phyloP scores from a whole-genome alignment of 2,888 invertebrate species.

The Phaedon cochleariae region DNA sequence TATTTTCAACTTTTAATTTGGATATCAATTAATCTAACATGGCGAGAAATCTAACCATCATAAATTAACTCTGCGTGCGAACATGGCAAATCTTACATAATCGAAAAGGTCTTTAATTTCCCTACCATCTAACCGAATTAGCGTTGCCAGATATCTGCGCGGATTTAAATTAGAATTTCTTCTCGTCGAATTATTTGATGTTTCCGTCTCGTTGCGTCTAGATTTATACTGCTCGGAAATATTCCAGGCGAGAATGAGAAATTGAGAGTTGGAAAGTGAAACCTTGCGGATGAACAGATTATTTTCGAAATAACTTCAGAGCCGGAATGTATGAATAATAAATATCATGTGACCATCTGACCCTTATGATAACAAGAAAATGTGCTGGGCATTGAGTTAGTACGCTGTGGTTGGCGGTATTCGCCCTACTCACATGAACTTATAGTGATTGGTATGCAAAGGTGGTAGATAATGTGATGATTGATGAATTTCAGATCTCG shows the following conservation, averaged over 20 bases:
- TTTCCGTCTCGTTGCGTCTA: neutral
- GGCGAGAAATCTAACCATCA: neutral
- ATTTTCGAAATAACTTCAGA: too few relatives aligned
- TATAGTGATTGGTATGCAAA: too few relatives aligned
- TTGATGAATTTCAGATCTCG: too few relatives aligned
- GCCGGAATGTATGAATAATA: too few relatives aligned
- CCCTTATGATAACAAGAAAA: too few relatives aligned
- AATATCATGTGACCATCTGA: too few relatives aligned
- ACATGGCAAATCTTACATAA: neutral
- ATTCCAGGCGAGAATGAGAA: neutral
- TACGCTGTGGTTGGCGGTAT: too few relatives aligned
- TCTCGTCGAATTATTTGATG: slow-evolving; percentile 9
- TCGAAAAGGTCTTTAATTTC: neutral
- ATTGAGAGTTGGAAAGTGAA: neutral
- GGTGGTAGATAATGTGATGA: too few relatives aligned
- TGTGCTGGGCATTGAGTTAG: too few relatives aligned
- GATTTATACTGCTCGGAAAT: neutral
- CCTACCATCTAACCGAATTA: neutral
- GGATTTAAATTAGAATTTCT: slow-evolving; percentile 30
- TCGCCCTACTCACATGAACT: too few relatives aligned
- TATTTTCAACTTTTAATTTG: neutral
- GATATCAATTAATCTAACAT: neutral
- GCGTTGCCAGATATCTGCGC: slow-evolving; percentile 19
- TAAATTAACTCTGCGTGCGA: neutral
- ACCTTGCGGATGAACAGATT: too few relatives aligned